phyloP scores from a whole-genome alignment of 2,797 vertebrate species.

The Pangasius djambal region DNA sequence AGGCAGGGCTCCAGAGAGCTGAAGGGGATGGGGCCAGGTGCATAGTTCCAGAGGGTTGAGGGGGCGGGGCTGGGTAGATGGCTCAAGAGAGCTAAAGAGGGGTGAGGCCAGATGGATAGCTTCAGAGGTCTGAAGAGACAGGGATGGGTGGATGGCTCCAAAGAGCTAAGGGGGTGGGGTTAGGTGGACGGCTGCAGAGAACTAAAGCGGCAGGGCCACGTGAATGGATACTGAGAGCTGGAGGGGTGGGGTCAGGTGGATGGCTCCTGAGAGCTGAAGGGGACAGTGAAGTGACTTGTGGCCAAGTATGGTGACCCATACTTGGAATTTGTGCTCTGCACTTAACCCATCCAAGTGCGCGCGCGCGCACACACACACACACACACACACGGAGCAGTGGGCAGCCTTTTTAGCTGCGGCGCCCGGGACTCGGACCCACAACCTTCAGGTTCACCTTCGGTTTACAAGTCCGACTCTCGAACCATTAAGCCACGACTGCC shows the following conservation, averaged over 20 bases:
- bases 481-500: no score
- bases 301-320: no score
- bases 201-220: background rate
- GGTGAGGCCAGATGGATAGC: background rate
- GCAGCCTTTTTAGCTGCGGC: no score
- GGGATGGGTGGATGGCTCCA: background rate
- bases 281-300: no score
- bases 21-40: background rate
- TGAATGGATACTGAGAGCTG: background rate
- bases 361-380: no score
- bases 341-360: no score
- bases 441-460: no score
- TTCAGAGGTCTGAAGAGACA: background rate
- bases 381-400: no score
- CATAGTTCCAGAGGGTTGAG: background rate
- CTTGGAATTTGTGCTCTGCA: no score
- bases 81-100: background rate
- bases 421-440: no score
- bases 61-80: background rate
- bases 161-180: background rate
- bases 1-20: background rate
- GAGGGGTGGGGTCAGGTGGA: background rate
- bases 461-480: no score
- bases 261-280: background rate
- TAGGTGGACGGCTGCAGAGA: background rate